These are phyloP conservation scores for Calephelis virginiensis DNA, from an alignment of 1,140 invertebrate genomes.

Conservation along the genomic window DNA sequence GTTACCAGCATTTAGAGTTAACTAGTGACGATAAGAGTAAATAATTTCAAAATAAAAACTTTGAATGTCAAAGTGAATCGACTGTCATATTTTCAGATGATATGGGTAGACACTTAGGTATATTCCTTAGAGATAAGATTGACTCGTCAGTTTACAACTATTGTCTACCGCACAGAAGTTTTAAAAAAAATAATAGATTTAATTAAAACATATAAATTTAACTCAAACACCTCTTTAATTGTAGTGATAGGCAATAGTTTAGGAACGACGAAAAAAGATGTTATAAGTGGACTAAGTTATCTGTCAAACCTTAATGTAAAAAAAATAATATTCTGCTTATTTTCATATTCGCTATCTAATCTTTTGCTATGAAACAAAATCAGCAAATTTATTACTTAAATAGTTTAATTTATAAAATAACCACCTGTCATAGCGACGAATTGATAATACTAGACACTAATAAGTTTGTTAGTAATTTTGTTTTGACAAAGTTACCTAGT, in stretches of 20 bases:
- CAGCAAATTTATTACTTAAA: neutral
- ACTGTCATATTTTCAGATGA: neutral
- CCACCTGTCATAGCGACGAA: neutral
- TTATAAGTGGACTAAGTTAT: neutral
- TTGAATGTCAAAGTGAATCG: too few species aligned
- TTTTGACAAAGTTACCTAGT: constrained; percentile 1
- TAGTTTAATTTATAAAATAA: neutral
- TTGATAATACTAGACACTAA: neutral
- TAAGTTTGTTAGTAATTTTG: neutral
- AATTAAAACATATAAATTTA: neutral
- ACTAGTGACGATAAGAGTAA: too few species aligned
- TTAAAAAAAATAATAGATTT: neutral
- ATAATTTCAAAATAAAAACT: too few species aligned
- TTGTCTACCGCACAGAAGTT: neutral
- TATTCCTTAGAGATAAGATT: neutral
- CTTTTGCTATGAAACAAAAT: neutral
- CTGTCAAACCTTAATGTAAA: neutral
- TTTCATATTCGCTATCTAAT: neutral
- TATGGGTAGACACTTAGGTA: neutral
- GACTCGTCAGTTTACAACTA: neutral
- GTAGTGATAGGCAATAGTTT: neutral
- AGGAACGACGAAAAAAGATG: neutral
- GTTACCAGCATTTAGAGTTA: too few species aligned
- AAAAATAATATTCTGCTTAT: neutral
- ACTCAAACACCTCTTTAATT: neutral